phyloP scores from a whole-genome alignment of 30 jellyfish, hydroid and myxozoan genomes.

The Euphysa ruthae region DNA sequence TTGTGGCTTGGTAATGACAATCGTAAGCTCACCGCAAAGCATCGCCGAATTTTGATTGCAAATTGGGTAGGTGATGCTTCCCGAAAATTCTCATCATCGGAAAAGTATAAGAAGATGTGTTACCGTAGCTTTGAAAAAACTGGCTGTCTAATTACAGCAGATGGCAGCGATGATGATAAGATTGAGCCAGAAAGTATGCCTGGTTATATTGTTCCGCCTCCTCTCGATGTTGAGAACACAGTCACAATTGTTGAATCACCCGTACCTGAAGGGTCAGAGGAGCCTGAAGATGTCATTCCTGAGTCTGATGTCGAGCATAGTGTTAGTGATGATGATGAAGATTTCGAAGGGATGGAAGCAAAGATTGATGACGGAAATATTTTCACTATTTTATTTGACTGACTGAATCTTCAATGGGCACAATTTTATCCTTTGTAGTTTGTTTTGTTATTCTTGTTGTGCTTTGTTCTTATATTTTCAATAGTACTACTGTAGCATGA shows the following conservation, averaged over 20 bases:
- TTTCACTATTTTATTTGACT: too few species aligned
- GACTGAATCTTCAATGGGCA: too few species aligned
- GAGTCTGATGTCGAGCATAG: constrained; percentile 23
- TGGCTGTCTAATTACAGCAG: constrained; percentile 41
- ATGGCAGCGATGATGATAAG: constrained; percentile 35
- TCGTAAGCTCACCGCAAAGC: constrained; percentile 19
- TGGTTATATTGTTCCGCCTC: constrained; percentile 35
- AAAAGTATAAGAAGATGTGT: background rate
- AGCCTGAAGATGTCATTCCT: constrained; percentile 37
- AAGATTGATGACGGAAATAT: too few species aligned
- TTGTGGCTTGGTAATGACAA: constrained; percentile 30
- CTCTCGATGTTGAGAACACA: constrained; percentile 24
- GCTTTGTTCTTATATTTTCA: too few species aligned
- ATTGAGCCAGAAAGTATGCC: constrained; percentile 33
- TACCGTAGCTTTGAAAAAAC: constrained; percentile 39
- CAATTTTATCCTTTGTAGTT: too few species aligned
- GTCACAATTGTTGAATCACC: constrained; percentile 19
- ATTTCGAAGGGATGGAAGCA: too few species aligned
- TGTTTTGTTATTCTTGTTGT: too few species aligned
- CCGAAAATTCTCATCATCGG: background rate
- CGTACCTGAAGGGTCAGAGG: constrained; percentile 32
- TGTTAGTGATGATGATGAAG: background rate
- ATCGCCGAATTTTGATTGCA: constrained; percentile 35
- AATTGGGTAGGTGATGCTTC: constrained; percentile 50
- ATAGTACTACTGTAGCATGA: too few species aligned